Base-by-base conservation (phyloP, 2,888 invertebrate genomes). In the Nemapogon koenigi region DNA sequence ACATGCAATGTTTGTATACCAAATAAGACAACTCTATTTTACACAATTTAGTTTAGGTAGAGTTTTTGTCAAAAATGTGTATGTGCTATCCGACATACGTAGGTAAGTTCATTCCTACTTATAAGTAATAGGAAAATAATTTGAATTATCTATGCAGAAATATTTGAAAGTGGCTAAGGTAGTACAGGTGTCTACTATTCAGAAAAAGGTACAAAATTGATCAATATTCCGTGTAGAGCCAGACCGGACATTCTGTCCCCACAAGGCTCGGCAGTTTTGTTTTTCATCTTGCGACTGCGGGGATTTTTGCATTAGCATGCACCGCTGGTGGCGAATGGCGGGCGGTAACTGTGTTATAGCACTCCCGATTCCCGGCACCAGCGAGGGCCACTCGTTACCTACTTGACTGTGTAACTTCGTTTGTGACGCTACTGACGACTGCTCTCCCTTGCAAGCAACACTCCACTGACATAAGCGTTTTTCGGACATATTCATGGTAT, bases 331-430 rank as follows among this genome's bases (percentile, higher is more conserved):
- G 55, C 52, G 46, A 41, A 51, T 60, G 57, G 57, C 58, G 55
- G 56, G 55, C 62, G 53, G 65, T 68, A 70, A 72, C 67, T 55
- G 57, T 59, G 65, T 71, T 72, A 71, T 56, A 26, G 18, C 41
- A 41, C 35, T 41, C 32, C 40, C 41, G 3, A 15, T 28, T 17
- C 35, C 18, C 59, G 56, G 63, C 59, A 62, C 64, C 64, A 55
- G 61, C 55, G 59, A 59, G 62, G 62, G 64, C 67, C 69, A 69
- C 73, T 72, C 73, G 73, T 73, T 73, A 68, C 66, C 64, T 66
- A 75, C 76, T 76, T 73, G 76, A 75, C 76, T 75, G 69, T 70
- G 65, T 75, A 76, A 76, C 75, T 75, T 73, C 71, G 66, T 76
- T 76, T 72, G 67, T 57, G 59, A 63, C 71, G 66, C 75, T 76